These are phyloP conservation scores for Periophthalmus magnuspinnatus DNA, from an alignment of 2,797 vertebrate genomes.

Conservation along the genomic window DNA sequence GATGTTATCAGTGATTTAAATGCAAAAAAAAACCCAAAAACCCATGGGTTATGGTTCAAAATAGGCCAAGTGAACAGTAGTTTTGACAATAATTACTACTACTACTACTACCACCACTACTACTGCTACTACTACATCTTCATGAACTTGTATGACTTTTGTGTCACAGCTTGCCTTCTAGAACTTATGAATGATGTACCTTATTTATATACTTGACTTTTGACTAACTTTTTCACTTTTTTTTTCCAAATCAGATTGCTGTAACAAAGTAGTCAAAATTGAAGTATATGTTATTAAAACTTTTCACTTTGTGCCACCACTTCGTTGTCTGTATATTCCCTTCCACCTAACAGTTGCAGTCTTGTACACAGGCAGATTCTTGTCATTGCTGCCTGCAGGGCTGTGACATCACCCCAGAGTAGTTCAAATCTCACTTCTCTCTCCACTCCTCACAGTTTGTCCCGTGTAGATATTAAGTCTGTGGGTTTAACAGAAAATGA, in stretches of 20 bases:
- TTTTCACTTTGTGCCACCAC: neutral
- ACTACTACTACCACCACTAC: no score
- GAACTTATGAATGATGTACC: no score
- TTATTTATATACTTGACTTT: no score
- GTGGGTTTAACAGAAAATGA: neutral
- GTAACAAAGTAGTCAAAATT: no score
- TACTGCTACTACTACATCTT: no score
- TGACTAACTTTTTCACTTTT: no score
- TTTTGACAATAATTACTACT: no score
- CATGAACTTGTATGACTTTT: no score
- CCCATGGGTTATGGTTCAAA: neutral
- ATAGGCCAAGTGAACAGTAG: neutral
- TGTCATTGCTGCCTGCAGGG: constrained; percentile 58
- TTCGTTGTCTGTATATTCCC: neutral
- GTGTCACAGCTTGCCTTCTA: no score
- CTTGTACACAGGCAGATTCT: constrained; percentile 38
- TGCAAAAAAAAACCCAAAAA: neutral
- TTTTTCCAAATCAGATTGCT: no score
- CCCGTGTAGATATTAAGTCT: neutral
- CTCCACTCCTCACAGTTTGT: constrained; percentile 4
- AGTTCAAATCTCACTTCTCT: constrained; percentile 35
- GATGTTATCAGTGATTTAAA: no score
- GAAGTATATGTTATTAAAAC: neutral
- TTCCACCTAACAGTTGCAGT: constrained; percentile 22
- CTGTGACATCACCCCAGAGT: constrained; percentile 34